Conservation (phyloP, 1,140 invertebrate genomes). For the Adoxophyes honmai region DNA sequence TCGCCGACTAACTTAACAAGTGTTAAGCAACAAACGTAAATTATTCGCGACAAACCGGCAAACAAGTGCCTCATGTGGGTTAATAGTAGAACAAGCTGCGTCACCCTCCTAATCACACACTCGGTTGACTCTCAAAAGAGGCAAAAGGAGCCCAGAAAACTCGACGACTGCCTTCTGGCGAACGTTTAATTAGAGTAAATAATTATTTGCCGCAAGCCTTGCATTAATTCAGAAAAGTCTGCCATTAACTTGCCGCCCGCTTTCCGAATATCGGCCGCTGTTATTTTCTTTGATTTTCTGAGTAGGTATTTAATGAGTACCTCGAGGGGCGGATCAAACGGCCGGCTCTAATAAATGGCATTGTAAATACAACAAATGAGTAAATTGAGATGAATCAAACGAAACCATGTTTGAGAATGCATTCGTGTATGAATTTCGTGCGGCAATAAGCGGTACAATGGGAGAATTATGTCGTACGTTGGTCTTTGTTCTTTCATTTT, state of each 20-base stretch:
- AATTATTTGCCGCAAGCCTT: constrained; percentile 40
- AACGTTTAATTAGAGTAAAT: constrained; percentile 59
- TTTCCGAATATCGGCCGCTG: constrained; percentile 23
- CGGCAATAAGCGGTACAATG: neutral
- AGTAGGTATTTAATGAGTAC: constrained; percentile 5
- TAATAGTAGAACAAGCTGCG: constrained; percentile 36
- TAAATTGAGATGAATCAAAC: neutral
- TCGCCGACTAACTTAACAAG: no score
- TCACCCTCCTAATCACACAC: constrained; percentile 54
- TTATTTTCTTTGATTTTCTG: constrained; percentile 12
- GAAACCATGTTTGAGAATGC: constrained; percentile 9
- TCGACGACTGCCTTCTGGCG: constrained; percentile 25
- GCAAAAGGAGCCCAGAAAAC: constrained; percentile 36
- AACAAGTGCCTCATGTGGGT: constrained; percentile 32
- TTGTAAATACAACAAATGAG: constrained; percentile 5
- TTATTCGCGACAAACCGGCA: constrained; percentile 26
- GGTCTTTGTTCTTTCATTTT: no score
- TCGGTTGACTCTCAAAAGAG: constrained; percentile 51
- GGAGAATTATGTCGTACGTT: no score
- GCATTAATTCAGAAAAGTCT: constrained; percentile 34
- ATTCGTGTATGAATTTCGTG: constrained; percentile 1
- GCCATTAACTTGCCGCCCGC: constrained; percentile 32
- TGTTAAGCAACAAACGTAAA: constrained; percentile 8
- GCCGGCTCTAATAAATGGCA: neutral
- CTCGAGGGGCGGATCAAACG: constrained; percentile 5